Evolutionary conservation across 2,797 vertebrate genomes (phyloP), one percentile per base, ranked within the genome.

Genomic region (Lithobates sylvaticus): DNA sequence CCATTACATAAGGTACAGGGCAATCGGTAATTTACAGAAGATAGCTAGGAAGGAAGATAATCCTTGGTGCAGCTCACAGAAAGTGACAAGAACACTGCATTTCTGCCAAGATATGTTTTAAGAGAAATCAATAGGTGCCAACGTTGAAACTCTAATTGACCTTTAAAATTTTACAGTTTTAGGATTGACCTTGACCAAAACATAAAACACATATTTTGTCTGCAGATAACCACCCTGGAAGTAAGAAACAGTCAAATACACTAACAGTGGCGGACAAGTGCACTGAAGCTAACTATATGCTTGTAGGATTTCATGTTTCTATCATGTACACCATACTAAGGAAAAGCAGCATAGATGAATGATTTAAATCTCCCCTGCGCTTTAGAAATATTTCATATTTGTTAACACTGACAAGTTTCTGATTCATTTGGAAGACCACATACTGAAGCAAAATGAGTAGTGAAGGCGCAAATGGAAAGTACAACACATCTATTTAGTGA

Each of bases 311-410:
- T 50, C 61, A 76, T 75, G 81, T 68, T 68, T 67, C 23, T 76
- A 67, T 75, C 72, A 10, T 68, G 72, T 76, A 76, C 9, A 4
- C 61, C 67, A 68, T 76, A 69, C 42, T 39, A 47, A 73, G 68
- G 42, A 83, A 36, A 69, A 29, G 42, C 65, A 82, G 74, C 65
- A 84, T 42, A 76, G 74, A 76, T 82, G 42, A 77, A 76, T 84
- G 72, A 84, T 76, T 84, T 76, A 54, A 50, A 68, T 76, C 27
- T 84, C 64, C 82, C 61, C 21, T 12, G 82, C 12, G 32, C 64
- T 27, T 77, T 42, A 76, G 82, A 69, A 76, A 76, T 54, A 84
- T 69, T 68, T 83, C 58, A 67, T 47, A 16, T 61, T 47, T 68
- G 81, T 68, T 75, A 83, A 74, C 50, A 74, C 36, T 65, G 80